These are phyloP conservation scores for Neodiprion fabricii DNA, from an alignment of 1,140 invertebrate species.

Conservation along the genomic window DNA sequence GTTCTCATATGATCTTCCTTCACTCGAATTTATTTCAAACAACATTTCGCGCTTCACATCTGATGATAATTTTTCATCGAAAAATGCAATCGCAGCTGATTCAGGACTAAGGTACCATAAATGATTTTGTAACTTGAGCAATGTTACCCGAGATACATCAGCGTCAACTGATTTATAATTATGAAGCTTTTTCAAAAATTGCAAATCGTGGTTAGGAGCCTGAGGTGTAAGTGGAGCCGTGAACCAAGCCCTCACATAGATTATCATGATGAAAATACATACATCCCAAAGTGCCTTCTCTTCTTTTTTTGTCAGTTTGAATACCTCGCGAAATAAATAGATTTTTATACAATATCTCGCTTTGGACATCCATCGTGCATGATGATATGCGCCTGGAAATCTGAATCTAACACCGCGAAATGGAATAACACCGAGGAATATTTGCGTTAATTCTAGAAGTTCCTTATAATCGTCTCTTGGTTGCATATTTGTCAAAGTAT, in stretches of 20 bases:
- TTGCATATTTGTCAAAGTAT: conserved; percentile 25
- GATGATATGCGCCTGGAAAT: conserved; percentile 51
- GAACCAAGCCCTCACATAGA: conserved; percentile 40
- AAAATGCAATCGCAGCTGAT: conserved; percentile 30
- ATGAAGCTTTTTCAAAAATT: conserved; percentile 29
- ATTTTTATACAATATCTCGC: conserved; percentile 57
- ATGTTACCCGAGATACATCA: conserved; percentile 17
- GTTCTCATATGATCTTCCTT: neutral
- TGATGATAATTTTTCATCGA: conserved; percentile 25
- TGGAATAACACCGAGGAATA: conserved; percentile 41
- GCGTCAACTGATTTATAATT: conserved; percentile 26
- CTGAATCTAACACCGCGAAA: conserved; percentile 40
- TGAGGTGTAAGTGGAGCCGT: conserved; percentile 22
- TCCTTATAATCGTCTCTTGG: conserved; percentile 50
- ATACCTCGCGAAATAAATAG: conserved; percentile 23
- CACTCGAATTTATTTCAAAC: neutral
- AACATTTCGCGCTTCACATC: neutral
- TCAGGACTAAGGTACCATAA: conserved; percentile 34
- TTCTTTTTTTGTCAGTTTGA: conserved; percentile 25
- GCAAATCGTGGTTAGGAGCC: conserved; percentile 35
- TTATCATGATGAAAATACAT: conserved; percentile 35
- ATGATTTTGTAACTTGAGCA: conserved; percentile 32
- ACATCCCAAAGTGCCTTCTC: conserved; percentile 26
- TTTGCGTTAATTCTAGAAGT: conserved; percentile 48
- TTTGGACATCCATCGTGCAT: conserved; percentile 50